Percentiles rank a stretch among this genome's conserved stretches.
phyloP scores from a whole-genome alignment of 1,140 invertebrate genomes.

The Nephila pilipes region DNA sequence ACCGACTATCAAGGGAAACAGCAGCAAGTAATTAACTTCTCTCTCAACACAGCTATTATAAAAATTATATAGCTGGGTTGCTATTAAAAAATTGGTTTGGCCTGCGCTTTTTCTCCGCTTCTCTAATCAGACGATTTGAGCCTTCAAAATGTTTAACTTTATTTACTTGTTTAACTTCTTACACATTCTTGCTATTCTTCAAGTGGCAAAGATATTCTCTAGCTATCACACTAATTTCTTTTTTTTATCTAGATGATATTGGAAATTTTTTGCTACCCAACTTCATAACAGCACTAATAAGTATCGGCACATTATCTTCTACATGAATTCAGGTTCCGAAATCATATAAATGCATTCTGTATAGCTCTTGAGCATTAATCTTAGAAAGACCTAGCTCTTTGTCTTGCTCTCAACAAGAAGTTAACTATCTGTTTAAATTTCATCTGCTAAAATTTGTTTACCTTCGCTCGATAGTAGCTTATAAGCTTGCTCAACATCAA shows the following conservation, averaged over 20 bases:
- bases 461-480: slow-evolving; percentile 53
- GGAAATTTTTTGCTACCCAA: slow-evolving; percentile 72
- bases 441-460: slow-evolving; percentile 60
- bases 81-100: no score
- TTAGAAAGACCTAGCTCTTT: slow-evolving; percentile 62
- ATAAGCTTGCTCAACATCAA: slow-evolving; percentile 64
- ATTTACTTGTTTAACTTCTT: slow-evolving; percentile 65
- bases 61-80: no score
- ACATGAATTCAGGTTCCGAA: slow-evolving; percentile 68
- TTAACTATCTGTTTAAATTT: slow-evolving; percentile 68
- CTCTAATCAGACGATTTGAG: slow-evolving; percentile 56
- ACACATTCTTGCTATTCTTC: slow-evolving; percentile 56
- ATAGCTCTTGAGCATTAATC: slow-evolving; percentile 58
- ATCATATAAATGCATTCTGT: slow-evolving; percentile 67
- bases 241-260: slow-evolving; percentile 68
- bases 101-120: slow-evolving; percentile 63
- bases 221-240: slow-evolving; percentile 67
- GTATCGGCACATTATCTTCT: slow-evolving; percentile 54
- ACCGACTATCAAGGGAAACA: slow-evolving; percentile 50
- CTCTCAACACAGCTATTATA: slow-evolving; percentile 49
- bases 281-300: slow-evolving; percentile 72
- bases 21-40: slow-evolving; percentile 48
- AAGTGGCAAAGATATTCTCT: slow-evolving; percentile 72
- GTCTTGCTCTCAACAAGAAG: slow-evolving; percentile 69
- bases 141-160: slow-evolving; percentile 60